phyloP scores from a whole-genome alignment of 1,140 invertebrate genomes.

The Panagrolaimus sp. region DNA sequence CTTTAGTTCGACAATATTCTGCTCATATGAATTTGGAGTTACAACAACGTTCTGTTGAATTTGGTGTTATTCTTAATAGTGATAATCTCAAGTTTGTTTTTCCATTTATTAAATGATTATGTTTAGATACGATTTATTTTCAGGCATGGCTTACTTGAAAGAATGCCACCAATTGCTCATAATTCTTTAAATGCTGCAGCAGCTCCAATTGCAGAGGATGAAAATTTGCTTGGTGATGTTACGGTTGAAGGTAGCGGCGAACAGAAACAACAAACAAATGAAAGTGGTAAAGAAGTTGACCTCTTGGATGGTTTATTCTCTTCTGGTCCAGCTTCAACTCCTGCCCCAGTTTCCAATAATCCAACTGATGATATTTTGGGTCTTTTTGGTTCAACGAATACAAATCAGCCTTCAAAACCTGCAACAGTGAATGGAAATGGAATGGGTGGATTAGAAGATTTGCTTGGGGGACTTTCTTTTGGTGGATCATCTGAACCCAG shows the following conservation, averaged over 20 bases:
- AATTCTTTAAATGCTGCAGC: conserved; percentile 59
- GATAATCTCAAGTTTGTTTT: conserved; percentile 38
- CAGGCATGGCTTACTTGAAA: conserved; percentile 73
- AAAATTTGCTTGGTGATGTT: conserved; percentile 59
- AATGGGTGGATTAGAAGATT: conserved; percentile 17
- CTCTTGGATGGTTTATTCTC: conserved; percentile 11
- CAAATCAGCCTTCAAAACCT: background rate
- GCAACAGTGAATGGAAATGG: background rate
- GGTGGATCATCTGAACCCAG: background rate
- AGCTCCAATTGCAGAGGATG: conserved; percentile 53
- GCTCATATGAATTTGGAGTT: conserved; percentile 46
- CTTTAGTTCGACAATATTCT: conserved; percentile 39
- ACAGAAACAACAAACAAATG: conserved; percentile 62
- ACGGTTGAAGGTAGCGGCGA: background rate
- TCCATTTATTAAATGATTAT: background rate
- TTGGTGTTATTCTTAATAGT: conserved; percentile 27
- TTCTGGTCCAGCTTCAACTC: background rate
- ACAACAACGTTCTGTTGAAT: conserved; percentile 46
- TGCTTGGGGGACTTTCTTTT: conserved; percentile 16
- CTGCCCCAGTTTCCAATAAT: background rate
- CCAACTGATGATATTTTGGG: conserved; percentile 18
- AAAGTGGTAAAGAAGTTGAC: conserved; percentile 35
- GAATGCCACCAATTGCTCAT: conserved; percentile 75
- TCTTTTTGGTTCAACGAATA: conserved; percentile 10
- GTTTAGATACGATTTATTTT: conserved; percentile 20